Conservation (phyloP, 2,888 invertebrate species). For the Theodoxus fluviatilis region DNA sequence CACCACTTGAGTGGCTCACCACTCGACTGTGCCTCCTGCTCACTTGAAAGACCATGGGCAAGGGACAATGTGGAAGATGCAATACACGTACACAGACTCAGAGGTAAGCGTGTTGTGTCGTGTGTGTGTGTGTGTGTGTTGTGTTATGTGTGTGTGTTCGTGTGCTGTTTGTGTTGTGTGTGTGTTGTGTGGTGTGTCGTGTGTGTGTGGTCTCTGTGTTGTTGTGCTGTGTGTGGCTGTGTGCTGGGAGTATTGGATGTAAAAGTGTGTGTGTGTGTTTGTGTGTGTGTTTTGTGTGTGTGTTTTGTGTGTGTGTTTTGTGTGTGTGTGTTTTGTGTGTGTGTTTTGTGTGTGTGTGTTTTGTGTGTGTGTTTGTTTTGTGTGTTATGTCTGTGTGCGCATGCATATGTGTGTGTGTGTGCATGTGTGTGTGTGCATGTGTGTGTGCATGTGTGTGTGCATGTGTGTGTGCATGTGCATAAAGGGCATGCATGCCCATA, state of each 20-base stretch:
- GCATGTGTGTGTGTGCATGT: slow-evolving; percentile 1
- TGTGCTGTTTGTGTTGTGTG: neutral
- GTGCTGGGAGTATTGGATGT: neutral
- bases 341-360: too few relatives aligned
- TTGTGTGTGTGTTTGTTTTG: neutral
- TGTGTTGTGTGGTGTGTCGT: too few relatives aligned
- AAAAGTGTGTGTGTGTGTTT: too few relatives aligned
- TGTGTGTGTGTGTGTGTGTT: slow-evolving; percentile 5
- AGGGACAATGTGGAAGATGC: too few relatives aligned
- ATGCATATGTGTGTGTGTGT: slow-evolving; percentile 4
- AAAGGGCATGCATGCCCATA: too few relatives aligned
- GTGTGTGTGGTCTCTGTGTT: neutral
- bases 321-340: too few relatives aligned
- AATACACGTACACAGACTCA: too few relatives aligned
- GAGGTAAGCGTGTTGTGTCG: neutral
- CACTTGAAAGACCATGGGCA: too few relatives aligned
- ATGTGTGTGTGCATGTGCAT: neutral
- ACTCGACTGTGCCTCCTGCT: too few relatives aligned
- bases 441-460: neutral
- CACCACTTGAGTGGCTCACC: too few relatives aligned
- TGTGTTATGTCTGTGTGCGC: neutral
- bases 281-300: too few relatives aligned
- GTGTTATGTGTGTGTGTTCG: neutral
- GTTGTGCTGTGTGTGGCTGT: neutral
- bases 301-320: too few relatives aligned